A percentile compares a stretch with the other conserved stretches of the same genome.
These are phyloP conservation scores for Hirtodrosophila cameraria DNA, from an alignment of 2,888 invertebrate species.

Conservation along the genomic window DNA sequence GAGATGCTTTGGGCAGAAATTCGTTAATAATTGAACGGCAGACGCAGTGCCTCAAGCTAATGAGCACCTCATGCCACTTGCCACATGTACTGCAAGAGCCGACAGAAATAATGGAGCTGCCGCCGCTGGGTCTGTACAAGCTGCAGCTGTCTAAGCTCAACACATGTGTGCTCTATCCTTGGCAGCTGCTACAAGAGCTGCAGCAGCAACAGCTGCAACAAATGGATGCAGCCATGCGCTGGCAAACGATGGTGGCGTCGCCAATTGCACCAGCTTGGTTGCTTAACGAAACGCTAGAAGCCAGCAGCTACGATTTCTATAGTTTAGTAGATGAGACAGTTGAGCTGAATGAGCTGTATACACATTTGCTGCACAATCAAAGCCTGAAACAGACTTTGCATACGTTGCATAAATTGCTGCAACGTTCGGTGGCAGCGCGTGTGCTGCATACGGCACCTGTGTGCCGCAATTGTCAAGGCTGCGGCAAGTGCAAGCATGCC, in stretches of 20 bases:
- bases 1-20: slow-evolving; percentile 94
- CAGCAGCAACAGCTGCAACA: slow-evolving; percentile 28
- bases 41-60: slow-evolving; percentile 43
- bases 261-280: slow-evolving; percentile 54
- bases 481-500: slow-evolving; percentile 85
- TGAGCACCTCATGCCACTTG: slow-evolving; percentile 60
- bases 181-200: slow-evolving; percentile 40
- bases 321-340: not conserved
- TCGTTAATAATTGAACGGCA: slow-evolving; percentile 88
- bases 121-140: slow-evolving; percentile 63
- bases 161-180: slow-evolving; percentile 50
- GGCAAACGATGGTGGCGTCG: slow-evolving; percentile 28
- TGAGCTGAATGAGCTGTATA: slow-evolving; percentile 25
- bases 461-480: slow-evolving; percentile 37
- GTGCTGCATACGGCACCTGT: slow-evolving; percentile 54
- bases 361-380: slow-evolving; percentile 17
- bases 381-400: slow-evolving; percentile 32
- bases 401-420: slow-evolving; percentile 37
- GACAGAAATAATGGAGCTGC: slow-evolving; percentile 42
- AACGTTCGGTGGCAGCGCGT: slow-evolving; percentile 49
- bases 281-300: not conserved
- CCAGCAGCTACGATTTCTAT: slow-evolving; percentile 53
- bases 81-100: not conserved
- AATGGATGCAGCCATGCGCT: slow-evolving; percentile 42
- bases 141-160: slow-evolving; percentile 23